phyloP scores from a whole-genome alignment of 2,113 vertebrate species.

The Mandrillus leucophaeus region DNA sequence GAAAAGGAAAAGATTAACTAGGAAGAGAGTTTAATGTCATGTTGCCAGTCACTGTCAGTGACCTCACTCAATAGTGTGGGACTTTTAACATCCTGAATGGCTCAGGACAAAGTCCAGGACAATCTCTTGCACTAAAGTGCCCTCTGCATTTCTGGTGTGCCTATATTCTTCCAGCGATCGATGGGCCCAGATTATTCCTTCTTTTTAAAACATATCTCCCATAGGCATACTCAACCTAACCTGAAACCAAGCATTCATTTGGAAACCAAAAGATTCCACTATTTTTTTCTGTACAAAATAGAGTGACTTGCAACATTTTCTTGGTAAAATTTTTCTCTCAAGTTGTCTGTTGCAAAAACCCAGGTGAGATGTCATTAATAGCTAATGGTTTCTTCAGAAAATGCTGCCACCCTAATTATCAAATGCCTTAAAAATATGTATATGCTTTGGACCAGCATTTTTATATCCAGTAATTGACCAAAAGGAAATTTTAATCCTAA shows the following conservation, averaged over 20 bases:
- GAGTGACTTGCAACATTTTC: not conserved
- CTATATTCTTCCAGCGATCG: not conserved
- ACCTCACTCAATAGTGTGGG: accelerated
- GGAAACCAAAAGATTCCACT: not conserved
- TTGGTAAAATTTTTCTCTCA: not conserved
- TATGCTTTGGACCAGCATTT: not conserved
- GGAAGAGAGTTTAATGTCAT: not conserved
- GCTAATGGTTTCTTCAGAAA: not conserved
- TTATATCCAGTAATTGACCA: not conserved
- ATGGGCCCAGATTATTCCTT: not conserved
- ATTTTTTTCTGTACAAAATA: not conserved
- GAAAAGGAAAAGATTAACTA: not conserved
- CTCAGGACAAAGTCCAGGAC: not conserved
- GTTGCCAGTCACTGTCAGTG: not conserved
- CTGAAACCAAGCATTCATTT: not conserved
- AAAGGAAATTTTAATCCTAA: not conserved
- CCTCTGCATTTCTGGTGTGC: not conserved
- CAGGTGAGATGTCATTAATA: not conserved
- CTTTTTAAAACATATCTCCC: not conserved
- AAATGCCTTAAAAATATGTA: not conserved
- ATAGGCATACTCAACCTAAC: not conserved
- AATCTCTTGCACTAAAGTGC: not conserved
- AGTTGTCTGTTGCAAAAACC: not conserved
- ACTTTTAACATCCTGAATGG: not conserved
- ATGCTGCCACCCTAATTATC: not conserved